Evolutionary conservation across 2,888 invertebrate genomes (phyloP), one percentile per base, ranked within the genome.

Genomic region (Ditylenchus weischeri): DNA sequence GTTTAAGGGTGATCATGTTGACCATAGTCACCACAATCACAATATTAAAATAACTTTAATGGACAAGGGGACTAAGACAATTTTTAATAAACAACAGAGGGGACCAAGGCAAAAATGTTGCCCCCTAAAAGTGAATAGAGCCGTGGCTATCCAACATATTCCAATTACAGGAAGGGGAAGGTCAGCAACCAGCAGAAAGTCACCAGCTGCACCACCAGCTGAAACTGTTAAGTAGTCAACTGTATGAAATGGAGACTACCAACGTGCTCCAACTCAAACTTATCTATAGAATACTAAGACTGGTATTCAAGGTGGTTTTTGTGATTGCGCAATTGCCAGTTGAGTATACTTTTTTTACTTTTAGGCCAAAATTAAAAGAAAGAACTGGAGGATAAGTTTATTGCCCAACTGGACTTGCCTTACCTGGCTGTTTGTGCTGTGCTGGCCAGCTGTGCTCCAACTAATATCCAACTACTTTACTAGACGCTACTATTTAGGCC

Each of bases 131-230:
- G n/a, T n/a, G n/a, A n/a, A n/a, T n/a, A n/a, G n/a, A n/a, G n/a
- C n/a, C n/a, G n/a, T n/a, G n/a, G n/a, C n/a, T n/a, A n/a, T 29
- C 29, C 29, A 29, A 29, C 29, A 29, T 29, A 29, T 29, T 29
- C 29, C 29, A 29, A 29, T 29, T 29, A 29, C 29, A 29, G 29
- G 29, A 29, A 5, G 29, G 5, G 29, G 29, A 29, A 29, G 29
- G 29, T 2, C 29, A 29, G 29, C 29, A 29, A 29, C 29, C 29
- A 29, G 29, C 29, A 29, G 29, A 29, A 2, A 4, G 29, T 29
- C 71, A 75, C 54, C 77, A 77, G 58, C 68, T 77, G 23, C 76
- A 77, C 50, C 76, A 76, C 62, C 76, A 76, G 54, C 58, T 77
- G 3, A 69, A 73, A 57, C 67, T 72, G 60, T 69, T 77, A 43